These are phyloP conservation scores for Prionailurus viverrinus DNA, from an alignment of 2,113 vertebrate species.

Conservation along the genomic window DNA sequence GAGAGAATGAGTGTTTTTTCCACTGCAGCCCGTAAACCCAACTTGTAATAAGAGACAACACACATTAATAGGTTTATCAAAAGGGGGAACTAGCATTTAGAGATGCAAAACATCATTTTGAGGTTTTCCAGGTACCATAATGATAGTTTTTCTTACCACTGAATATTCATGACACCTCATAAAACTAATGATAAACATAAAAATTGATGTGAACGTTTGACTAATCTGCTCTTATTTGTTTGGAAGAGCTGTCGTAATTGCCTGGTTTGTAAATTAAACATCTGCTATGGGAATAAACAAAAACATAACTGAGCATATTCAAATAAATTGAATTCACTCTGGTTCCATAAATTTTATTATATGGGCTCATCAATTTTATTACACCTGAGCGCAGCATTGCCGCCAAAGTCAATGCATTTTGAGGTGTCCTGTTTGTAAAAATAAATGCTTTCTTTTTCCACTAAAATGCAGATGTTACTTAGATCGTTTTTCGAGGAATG, in stretches of 20 bases:
- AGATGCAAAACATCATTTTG: slow-evolving; percentile 85
- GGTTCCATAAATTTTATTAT: slow-evolving; percentile 90
- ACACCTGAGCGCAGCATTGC: slow-evolving; percentile 79
- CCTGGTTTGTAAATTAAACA: slow-evolving; percentile 93
- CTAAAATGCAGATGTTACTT: slow-evolving; percentile 70
- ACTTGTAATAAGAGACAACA: slow-evolving; percentile 72
- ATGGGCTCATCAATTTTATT: slow-evolving; percentile 88
- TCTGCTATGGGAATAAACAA: slow-evolving; percentile 92
- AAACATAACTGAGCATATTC: slow-evolving; percentile 91
- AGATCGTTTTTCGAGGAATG: slow-evolving; percentile 7
- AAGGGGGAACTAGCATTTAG: slow-evolving; percentile 78
- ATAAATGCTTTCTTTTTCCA: slow-evolving; percentile 76
- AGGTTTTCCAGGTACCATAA: slow-evolving; percentile 89
- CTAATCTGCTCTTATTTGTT: slow-evolving; percentile 92
- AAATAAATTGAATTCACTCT: slow-evolving; percentile 91
- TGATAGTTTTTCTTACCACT: slow-evolving; percentile 85
- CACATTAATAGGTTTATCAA: slow-evolving; percentile 82
- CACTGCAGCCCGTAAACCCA: slow-evolving; percentile 64
- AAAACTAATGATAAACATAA: slow-evolving; percentile 93
- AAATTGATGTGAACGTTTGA: slow-evolving; percentile 91
- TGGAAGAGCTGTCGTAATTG: slow-evolving; percentile 90
- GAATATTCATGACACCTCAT: slow-evolving; percentile 92
- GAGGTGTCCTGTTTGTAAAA: slow-evolving; percentile 77
- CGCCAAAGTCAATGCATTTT: slow-evolving; percentile 75
- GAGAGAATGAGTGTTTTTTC: slow-evolving; percentile 57